A percentile compares a stretch with the other conserved stretches of the same genome.
These are phyloP conservation scores for Lamellibrachia satsuma DNA, from an alignment of 2,888 invertebrate genomes.

Conservation along the genomic window DNA sequence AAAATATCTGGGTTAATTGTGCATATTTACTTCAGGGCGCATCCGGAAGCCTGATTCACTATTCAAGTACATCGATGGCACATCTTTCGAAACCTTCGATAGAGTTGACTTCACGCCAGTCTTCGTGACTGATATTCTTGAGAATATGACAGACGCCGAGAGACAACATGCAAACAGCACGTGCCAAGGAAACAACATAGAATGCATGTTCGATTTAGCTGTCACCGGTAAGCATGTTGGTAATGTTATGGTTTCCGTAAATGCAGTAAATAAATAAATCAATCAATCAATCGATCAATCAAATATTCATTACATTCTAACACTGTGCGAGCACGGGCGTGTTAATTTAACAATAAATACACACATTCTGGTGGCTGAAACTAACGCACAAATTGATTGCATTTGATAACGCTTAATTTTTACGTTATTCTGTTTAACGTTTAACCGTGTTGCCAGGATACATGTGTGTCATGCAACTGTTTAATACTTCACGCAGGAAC, in stretches of 20 bases:
- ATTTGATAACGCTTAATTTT: too few species aligned
- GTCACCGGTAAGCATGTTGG: not conserved
- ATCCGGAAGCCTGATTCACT: not conserved
- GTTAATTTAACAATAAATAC: too few species aligned
- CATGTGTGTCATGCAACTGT: too few species aligned
- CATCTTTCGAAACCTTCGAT: not conserved
- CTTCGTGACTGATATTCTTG: not conserved
- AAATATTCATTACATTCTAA: too few species aligned
- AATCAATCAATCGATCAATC: too few species aligned
- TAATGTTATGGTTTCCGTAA: not conserved
- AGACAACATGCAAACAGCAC: not conserved
- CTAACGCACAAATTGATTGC: too few species aligned
- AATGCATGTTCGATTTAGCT: conserved; percentile 6
- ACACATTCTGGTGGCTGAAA: too few species aligned
- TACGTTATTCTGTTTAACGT: too few species aligned
- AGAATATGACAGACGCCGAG: not conserved
- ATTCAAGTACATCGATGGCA: not conserved
- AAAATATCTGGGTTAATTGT: not conserved
- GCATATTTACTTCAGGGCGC: not conserved
- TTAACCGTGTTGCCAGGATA: too few species aligned
- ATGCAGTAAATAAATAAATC: not conserved
- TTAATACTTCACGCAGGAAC: too few species aligned
- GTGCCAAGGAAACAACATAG: not conserved
- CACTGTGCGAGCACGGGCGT: too few species aligned
- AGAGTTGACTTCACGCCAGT: not conserved